These are phyloP conservation scores for Deroplatys truncata DNA, from an alignment of 2,888 invertebrate genomes.

Conservation along the genomic window DNA sequence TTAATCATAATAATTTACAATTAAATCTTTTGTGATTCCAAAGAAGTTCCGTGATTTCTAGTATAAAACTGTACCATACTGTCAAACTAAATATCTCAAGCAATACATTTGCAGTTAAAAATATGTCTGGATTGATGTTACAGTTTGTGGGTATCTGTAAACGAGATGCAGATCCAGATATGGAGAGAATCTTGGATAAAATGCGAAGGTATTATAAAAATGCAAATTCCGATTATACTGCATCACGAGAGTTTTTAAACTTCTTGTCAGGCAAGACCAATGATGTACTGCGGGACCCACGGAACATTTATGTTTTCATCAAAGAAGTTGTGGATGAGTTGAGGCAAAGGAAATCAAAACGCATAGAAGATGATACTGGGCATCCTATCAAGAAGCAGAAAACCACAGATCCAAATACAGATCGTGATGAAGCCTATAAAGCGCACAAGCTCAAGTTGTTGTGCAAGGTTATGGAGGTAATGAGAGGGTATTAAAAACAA, in stretches of 20 bases:
- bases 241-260: neutral
- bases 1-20: too few species aligned
- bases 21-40: too few species aligned
- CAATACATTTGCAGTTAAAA: neutral
- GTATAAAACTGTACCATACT: too few species aligned
- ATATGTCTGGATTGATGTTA: neutral
- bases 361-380: too few species aligned
- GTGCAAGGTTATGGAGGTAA: neutral
- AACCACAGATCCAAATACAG: neutral
- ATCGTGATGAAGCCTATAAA: neutral
- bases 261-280: neutral
- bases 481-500: neutral
- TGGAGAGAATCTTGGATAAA: neutral
- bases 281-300: neutral
- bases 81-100: too few species aligned
- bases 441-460: neutral
- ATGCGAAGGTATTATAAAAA: neutral
- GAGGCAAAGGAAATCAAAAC: neutral
- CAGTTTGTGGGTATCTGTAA: neutral
- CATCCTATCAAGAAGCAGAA: neutral
- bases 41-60: too few species aligned
- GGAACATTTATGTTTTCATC: neutral
- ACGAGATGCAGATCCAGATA: neutral
- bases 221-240: neutral
- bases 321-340: conserved; percentile 10